These are phyloP conservation scores for Ariopsis seemanni DNA, from an alignment of 2,113 vertebrate species.

Conservation along the genomic window DNA sequence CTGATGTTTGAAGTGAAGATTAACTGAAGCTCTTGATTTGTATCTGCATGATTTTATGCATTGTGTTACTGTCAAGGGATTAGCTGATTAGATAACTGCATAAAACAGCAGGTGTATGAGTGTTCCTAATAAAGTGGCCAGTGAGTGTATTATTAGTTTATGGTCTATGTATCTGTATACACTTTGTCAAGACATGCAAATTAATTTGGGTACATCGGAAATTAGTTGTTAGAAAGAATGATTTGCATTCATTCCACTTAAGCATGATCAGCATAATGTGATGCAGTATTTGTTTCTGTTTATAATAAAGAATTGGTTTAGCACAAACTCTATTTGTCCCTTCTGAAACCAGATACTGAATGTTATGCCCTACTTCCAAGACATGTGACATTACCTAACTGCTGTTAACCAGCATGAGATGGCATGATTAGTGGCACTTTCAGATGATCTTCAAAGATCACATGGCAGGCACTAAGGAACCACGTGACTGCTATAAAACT, in stretches of 20 bases:
- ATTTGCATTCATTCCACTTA: neutral
- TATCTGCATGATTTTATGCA: too few species aligned
- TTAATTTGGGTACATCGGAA: neutral
- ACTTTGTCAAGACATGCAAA: neutral
- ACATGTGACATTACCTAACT: constrained; percentile 22
- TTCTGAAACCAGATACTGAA: constrained; percentile 1
- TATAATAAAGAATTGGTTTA: neutral
- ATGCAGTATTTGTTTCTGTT: neutral
- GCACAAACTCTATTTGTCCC: neutral
- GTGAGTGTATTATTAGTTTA: neutral
- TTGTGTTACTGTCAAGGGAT: too few species aligned
- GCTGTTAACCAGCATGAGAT: constrained; percentile 20
- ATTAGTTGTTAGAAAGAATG: neutral
- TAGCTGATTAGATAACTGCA: too few species aligned
- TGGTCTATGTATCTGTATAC: neutral
- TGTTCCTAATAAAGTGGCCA: too few species aligned
- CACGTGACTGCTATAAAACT: neutral
- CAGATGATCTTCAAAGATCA: constrained; percentile 34
- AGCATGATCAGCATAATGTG: neutral
- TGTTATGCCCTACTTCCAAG: constrained; percentile 3
- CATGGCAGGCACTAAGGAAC: neutral
- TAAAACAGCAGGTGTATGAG: too few species aligned
- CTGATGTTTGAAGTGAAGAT: too few species aligned
- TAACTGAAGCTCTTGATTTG: too few species aligned
- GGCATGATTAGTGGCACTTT: neutral